These are phyloP conservation scores for Eupristina koningsbergeri DNA, from an alignment of 1,140 invertebrate species.

Conservation along the genomic window DNA sequence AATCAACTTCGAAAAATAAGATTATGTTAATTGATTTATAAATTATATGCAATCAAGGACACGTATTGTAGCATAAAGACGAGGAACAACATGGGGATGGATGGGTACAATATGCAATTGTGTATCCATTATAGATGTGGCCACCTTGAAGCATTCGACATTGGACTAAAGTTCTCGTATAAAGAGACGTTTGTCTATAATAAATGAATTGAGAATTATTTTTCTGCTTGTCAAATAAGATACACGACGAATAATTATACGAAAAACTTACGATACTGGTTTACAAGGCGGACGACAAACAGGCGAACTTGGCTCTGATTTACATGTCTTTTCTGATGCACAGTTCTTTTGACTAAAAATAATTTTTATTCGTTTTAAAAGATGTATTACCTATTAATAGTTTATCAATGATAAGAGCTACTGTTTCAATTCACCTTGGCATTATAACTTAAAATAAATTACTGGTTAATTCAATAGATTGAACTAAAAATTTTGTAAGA, in stretches of 20 bases:
- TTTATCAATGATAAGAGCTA: too few relatives aligned
- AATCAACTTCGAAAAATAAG: too few relatives aligned
- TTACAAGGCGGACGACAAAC: too few relatives aligned
- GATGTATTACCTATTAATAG: too few relatives aligned
- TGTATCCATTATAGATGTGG: background rate
- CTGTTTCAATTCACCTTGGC: too few relatives aligned
- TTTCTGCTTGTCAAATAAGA: background rate
- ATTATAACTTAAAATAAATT: too few relatives aligned
- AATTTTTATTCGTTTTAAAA: too few relatives aligned
- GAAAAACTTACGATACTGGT: background rate
- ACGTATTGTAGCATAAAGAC: background rate
- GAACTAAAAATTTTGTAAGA: constrained; percentile 13
- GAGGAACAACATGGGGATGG: background rate
- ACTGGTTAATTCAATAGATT: background rate
- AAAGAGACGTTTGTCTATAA: background rate
- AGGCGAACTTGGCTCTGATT: too few relatives aligned
- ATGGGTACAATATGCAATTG: background rate
- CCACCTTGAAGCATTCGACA: constrained; percentile 31
- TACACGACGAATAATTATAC: background rate
- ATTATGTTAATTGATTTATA: background rate
- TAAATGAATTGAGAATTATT: background rate
- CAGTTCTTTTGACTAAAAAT: too few relatives aligned
- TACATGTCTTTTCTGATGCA: too few relatives aligned
- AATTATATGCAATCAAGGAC: background rate
- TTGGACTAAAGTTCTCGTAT: background rate